Evolutionary conservation across 1,140 invertebrate species (phyloP).

Genomic region (Chlorops oryzae): DNA sequence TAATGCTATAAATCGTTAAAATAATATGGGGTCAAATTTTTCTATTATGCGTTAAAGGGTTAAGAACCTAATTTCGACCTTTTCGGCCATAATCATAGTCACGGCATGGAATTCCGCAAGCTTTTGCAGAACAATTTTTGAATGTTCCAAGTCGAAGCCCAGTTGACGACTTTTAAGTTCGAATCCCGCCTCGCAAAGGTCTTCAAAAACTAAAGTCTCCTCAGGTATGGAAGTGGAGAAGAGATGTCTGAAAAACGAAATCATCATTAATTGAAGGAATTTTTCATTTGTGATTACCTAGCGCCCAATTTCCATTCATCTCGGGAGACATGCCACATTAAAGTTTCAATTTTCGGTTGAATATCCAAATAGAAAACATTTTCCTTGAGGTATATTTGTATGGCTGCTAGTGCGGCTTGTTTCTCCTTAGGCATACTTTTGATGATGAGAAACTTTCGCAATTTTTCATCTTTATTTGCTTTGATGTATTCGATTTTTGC

Average conservation of each 20-base stretch:
- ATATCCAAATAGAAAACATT: slow-evolving; percentile 37
- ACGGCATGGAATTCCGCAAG: slow-evolving; percentile 39
- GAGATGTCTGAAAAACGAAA: slow-evolving; percentile 46
- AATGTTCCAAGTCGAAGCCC: slow-evolving; percentile 30
- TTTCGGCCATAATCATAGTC: slow-evolving; percentile 32
- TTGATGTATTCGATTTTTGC: slow-evolving; percentile 26
- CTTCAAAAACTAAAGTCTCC: slow-evolving; percentile 40
- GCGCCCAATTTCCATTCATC: slow-evolving; percentile 25
- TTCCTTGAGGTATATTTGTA: slow-evolving; percentile 41
- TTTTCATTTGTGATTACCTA: slow-evolving; percentile 13
- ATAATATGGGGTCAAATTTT: no score
- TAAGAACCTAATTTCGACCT: slow-evolving; percentile 12
- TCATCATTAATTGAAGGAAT: not conserved
- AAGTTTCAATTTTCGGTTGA: slow-evolving; percentile 34
- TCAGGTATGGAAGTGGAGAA: slow-evolving; percentile 36
- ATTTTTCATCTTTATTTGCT: slow-evolving; percentile 11
- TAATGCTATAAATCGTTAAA: no score
- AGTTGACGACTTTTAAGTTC: slow-evolving; percentile 36
- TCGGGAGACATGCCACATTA: slow-evolving; percentile 25
- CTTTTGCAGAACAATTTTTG: slow-evolving; percentile 30
- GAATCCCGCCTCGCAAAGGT: slow-evolving; percentile 30
- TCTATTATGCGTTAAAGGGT: no score
- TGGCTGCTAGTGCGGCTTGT: slow-evolving; percentile 29
- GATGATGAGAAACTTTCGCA: slow-evolving; percentile 32
- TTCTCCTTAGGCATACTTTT: slow-evolving; percentile 41